Evolutionary conservation across 30 jellyfish, hydroid and myxozoan genomes (phyloP), one percentile per base, ranked within the genome.

Genomic region (Hydra vulgaris): DNA sequence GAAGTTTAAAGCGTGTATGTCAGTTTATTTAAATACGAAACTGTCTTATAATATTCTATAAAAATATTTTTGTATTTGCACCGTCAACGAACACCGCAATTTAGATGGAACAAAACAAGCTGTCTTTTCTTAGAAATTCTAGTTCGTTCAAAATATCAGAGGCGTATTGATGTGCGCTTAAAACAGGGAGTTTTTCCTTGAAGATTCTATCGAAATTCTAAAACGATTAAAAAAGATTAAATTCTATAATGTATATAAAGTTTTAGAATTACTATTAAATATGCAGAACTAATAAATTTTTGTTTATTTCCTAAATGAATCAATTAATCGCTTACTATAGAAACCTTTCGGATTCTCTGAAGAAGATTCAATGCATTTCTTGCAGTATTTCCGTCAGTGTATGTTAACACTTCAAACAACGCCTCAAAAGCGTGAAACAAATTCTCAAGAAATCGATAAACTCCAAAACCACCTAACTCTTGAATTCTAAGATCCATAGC

Each of bases 391-490:
- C 89, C 85, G 75, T 92, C 95, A 0, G 98, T 85, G 74, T 92
- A 92, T 26, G 98, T 72, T 26, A 95, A 81, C 15, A 96, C 92
- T 73, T 94, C 99, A 71, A 94, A 94, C 80, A 94, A 76, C 5
- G 99, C 99, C 75, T 94, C 99, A 70, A 94, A 94, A 22, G 99
- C 99, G 82, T 94, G 96, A 68, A 94, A 94, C 21, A 94, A 79
- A 70, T 94, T 94, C 71, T 94, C 99, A 12, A 94, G 84, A 80
- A 94, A 94, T 55, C 99, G 85, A 55, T 80, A 88, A 24, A 88
- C 99, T 21, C 99, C 99, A 72, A 82, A 94, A 25, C 99, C 99
- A 25, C 99, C 99, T 23, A 94, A 94, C 79, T 94, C 96, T 74
- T 94, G 99, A 83, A 94, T 94, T 82, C 99, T 80, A 23, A 88